These are phyloP conservation scores for Euschistus heros DNA, from an alignment of 1,140 invertebrate species.

Conservation along the genomic window DNA sequence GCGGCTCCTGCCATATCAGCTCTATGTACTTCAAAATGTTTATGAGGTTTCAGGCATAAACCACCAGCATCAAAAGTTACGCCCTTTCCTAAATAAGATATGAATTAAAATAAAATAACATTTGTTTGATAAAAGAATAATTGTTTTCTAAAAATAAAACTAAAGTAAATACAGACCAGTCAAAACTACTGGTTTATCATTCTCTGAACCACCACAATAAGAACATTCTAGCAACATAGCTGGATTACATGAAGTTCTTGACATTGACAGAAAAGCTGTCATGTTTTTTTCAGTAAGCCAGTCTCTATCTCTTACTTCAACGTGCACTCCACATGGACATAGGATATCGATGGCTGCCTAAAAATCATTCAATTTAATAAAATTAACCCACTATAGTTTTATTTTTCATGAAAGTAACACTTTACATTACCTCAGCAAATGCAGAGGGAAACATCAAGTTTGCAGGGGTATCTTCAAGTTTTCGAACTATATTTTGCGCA, in stretches of 20 bases:
- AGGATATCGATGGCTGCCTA: conserved; percentile 31
- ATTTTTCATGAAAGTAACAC: too few relatives aligned
- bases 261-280: conserved; percentile 43
- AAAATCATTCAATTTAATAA: conserved; percentile 28
- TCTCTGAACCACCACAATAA: conserved; percentile 32
- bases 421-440: conserved; percentile 17
- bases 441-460: conserved; percentile 68
- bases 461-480: conserved; percentile 67
- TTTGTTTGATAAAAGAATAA: not conserved
- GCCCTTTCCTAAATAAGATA: conserved; percentile 50
- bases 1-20: conserved; percentile 85
- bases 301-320: conserved; percentile 36
- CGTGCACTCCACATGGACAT: conserved; percentile 31
- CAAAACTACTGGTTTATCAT: conserved; percentile 34
- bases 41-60: conserved; percentile 63
- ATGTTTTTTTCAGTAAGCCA: conserved; percentile 45
- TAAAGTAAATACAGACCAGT: conserved; percentile 31
- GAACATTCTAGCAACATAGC: conserved; percentile 43
- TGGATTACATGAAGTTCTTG: conserved; percentile 38
- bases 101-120: not conserved
- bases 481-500: conserved; percentile 73
- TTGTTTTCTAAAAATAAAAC: not conserved
- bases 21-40: conserved; percentile 69
- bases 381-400: too few relatives aligned
- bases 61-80: conserved; percentile 85